Percentiles rank a stretch among this genome's conserved stretches.
Conservation (phyloP, 2,888 invertebrate genomes). For the Dicyrtomina minuta region DNA sequence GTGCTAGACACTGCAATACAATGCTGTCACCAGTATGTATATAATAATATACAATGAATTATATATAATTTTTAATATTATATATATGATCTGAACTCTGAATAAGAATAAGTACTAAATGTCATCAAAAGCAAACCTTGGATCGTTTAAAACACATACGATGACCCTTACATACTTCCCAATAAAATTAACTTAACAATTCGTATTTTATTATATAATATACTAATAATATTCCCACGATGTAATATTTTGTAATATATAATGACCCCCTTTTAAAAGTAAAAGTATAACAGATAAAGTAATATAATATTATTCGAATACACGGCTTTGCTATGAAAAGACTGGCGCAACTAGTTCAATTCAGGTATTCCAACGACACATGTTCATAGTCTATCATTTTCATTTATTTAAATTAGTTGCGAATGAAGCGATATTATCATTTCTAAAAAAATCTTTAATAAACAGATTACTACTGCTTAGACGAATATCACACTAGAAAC, state of each 20-base stretch:
- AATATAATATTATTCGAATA: background rate
- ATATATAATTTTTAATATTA: no score
- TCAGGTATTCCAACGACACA: background rate
- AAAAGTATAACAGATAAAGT: background rate
- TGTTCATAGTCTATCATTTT: background rate
- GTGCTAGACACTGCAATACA: no score
- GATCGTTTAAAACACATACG: no score
- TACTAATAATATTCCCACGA: background rate
- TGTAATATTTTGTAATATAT: slow-evolving; percentile 9
- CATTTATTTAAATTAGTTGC: slow-evolving; percentile 11
- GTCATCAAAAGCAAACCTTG: background rate
- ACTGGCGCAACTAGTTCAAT: slow-evolving; percentile 2
- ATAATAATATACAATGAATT: no score
- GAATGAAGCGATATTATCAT: slow-evolving; percentile 13
- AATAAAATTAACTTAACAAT: background rate
- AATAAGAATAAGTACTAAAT: no score
- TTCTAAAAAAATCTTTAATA: background rate
- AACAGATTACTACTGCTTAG: background rate
- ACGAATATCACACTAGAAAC: slow-evolving; percentile 21
- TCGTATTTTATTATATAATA: background rate
- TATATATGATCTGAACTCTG: no score
- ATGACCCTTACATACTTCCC: background rate
- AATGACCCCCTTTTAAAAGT: slow-evolving; percentile 20
- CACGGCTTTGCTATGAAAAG: no score
- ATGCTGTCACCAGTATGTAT: no score